Conservation (phyloP, 2,797 vertebrate species). For the Sorex maritimensis region DNA sequence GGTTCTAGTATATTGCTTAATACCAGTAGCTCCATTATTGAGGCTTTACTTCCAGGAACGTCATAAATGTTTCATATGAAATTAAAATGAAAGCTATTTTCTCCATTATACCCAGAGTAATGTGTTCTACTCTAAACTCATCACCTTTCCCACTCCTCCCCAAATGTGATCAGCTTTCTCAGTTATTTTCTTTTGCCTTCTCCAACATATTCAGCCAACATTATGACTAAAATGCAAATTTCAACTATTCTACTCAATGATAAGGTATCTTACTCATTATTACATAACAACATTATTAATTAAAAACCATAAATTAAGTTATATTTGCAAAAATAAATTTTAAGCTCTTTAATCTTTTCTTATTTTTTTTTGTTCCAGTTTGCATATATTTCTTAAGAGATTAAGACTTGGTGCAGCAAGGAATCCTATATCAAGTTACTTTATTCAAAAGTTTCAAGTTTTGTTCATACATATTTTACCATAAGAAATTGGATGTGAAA, state of each 20-base stretch:
- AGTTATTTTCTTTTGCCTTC: constrained; percentile 27
- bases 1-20: constrained; percentile 70
- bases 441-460: constrained; percentile 31
- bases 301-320: neutral
- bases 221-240: constrained; percentile 46
- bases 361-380: constrained; percentile 4
- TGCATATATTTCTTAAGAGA: neutral
- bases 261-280: neutral
- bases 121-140: constrained; percentile 2
- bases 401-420: neutral
- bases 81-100: constrained; percentile 57
- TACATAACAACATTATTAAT: constrained; percentile 1
- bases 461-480: constrained; percentile 49
- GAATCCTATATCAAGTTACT: neutral
- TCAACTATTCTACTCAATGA: neutral
- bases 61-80: constrained; percentile 76
- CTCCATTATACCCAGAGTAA: neutral
- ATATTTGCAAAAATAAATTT: constrained; percentile 25
- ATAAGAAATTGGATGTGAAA: constrained; percentile 7
- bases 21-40: constrained; percentile 67
- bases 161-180: neutral
- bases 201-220: constrained; percentile 36
- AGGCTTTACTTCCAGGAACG: constrained; percentile 59
- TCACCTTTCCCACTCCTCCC: neutral
- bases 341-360: neutral